Evolutionary conservation across 2,888 invertebrate species (phyloP).

Genomic region (Lymantria dispar): DNA sequence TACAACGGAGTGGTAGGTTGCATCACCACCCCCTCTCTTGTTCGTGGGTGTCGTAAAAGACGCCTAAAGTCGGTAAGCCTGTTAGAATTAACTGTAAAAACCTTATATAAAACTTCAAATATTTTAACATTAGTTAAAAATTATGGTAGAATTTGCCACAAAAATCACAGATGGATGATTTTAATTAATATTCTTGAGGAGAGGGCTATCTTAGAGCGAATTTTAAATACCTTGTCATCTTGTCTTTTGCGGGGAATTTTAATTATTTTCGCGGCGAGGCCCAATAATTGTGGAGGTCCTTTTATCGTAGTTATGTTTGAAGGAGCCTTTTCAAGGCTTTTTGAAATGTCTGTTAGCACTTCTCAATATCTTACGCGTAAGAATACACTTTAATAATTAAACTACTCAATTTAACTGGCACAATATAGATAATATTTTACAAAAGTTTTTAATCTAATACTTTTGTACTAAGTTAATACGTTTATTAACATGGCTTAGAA

Average conservation of each 20-base stretch:
- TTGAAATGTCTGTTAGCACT: background rate
- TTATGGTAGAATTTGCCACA: background rate
- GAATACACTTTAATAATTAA: background rate
- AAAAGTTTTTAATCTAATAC: no score
- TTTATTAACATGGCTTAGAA: no score
- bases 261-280: constrained; percentile 10
- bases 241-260: constrained; percentile 7
- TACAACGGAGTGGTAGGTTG: no score
- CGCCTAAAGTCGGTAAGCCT: no score
- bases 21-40: no score
- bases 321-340: background rate
- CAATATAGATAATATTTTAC: no score
- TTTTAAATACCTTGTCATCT: constrained; percentile 16
- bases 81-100: no score
- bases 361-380: background rate
- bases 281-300: background rate
- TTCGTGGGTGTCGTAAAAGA: no score
- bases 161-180: constrained; percentile 4
- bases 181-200: constrained; percentile 8
- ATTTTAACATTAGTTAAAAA: background rate
- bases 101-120: no score
- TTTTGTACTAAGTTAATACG: no score
- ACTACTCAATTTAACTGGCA: background rate
- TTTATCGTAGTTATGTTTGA: background rate
- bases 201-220: constrained; percentile 1